Evolutionary conservation across 2,797 vertebrate species (phyloP).

Genomic region (Phoxinus dragarum): DNA sequence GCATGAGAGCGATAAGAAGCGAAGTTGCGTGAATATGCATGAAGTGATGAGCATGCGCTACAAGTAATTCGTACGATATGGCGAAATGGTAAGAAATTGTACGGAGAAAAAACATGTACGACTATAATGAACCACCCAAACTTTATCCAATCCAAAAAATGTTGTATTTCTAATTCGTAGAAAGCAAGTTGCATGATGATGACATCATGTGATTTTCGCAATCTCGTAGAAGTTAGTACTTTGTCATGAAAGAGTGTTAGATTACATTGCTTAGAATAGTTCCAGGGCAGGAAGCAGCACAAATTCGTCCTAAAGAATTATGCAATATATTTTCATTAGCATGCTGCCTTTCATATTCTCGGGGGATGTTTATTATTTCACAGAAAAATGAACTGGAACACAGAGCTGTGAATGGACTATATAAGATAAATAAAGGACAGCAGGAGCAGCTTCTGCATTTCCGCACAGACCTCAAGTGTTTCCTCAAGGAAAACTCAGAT

Average conservation of each 20-base stretch:
- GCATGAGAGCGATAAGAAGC: background rate
- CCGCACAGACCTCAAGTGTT: slow-evolving; percentile 7
- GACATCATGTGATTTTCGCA: background rate
- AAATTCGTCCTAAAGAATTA: background rate
- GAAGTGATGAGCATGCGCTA: background rate
- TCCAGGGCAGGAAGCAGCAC: background rate
- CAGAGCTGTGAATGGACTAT: background rate
- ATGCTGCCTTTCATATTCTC: background rate
- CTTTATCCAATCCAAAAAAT: background rate
- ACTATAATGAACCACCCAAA: background rate
- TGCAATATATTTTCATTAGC: background rate
- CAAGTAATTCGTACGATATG: background rate
- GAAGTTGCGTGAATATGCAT: background rate
- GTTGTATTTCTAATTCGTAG: background rate
- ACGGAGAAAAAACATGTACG: too few species aligned
- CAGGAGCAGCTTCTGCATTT: slow-evolving; percentile 10
- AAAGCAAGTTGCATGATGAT: background rate
- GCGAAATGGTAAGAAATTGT: background rate
- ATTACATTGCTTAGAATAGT: background rate
- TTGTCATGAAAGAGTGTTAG: background rate
- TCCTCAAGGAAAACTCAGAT: slow-evolving; percentile 28
- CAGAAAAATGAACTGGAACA: slow-evolving; percentile 4
- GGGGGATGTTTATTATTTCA: slow-evolving; percentile 22
- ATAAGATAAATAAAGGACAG: background rate
- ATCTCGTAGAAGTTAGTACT: background rate